Conservation (phyloP, 2,888 invertebrate species). For the Creontiades dilutus region DNA sequence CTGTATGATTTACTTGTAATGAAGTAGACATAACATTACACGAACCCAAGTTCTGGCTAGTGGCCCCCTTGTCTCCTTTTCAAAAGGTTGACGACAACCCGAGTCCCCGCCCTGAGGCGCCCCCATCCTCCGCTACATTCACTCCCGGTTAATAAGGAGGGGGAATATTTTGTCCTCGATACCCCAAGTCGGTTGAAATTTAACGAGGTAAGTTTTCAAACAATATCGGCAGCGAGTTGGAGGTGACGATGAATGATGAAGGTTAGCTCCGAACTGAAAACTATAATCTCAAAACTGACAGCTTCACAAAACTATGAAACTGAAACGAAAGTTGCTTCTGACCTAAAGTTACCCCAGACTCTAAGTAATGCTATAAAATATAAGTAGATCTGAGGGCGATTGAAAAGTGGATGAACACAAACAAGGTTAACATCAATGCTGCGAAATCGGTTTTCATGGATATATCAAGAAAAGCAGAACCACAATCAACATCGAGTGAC, state of each 20-base stretch:
- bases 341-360: too few species aligned
- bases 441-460: too few species aligned
- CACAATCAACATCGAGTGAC: too few species aligned
- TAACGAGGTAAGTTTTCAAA: slow-evolving; percentile 30
- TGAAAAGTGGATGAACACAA: too few species aligned
- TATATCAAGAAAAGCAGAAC: too few species aligned
- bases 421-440: too few species aligned
- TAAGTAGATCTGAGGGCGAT: too few species aligned
- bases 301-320: neutral
- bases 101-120: neutral
- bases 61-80: slow-evolving; percentile 22
- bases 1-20: slow-evolving; percentile 52
- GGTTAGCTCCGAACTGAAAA: neutral
- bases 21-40: slow-evolving; percentile 43
- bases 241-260: neutral
- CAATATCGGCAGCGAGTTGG: neutral
- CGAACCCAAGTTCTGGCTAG: slow-evolving; percentile 8
- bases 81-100: slow-evolving; percentile 7
- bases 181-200: neutral
- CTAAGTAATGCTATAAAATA: too few species aligned
- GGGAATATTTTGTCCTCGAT: neutral
- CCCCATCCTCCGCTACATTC: neutral
- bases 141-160: slow-evolving; percentile 1
- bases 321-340: too few species aligned
- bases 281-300: neutral